Evolutionary conservation across 2,113 vertebrate species (phyloP), one percentile per base, ranked within the genome.

Genomic region (Tonatia bakeri): DNA sequence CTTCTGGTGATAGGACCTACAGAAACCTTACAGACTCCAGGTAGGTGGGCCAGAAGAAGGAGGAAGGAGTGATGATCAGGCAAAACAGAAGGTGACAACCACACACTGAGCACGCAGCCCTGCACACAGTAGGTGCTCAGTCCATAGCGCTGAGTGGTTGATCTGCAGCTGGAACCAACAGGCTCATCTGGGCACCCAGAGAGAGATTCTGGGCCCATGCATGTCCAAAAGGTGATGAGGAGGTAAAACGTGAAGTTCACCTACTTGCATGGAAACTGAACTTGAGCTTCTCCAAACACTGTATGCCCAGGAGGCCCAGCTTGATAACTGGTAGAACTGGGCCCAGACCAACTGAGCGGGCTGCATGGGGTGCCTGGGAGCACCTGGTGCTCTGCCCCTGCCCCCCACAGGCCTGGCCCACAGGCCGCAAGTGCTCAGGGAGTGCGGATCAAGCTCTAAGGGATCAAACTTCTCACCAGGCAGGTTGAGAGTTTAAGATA

Each of bases 371-470:
- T 36, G 24, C 22, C 11, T 1, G 0, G 80, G 69, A 43, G 15
- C 19, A 33, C 67, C 77, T 59, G 19, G 36, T 1, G 28, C 69
- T 47, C 70, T 50, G n/a, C 8, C 36, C 1, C 56, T 3, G 0
- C 40, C 26, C 26, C 33, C 77, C 38, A 28, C 5, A 50, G 85
- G 45, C 40, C 40, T 52, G 80, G 73, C 70, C 45, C 47, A 19
- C 0, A 0, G 67, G 52, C 65, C 3, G 38, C 28, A 28, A 65
- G 64, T 28, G 24, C 43, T 40, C 12, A 1, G 36, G 28, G 36
- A 79, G 43, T 1, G 8, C 76, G 7, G 26, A 45, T 4, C 2
- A 7, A 26, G 36, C 54, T 43, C n/a, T 1, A 4, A 80, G 31
- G 19, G n/a, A 43, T 26, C 36, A 9, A 33, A 19, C n/a, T 47